Conservation (phyloP, 2,888 invertebrate species). For the Bugula neritina region DNA sequence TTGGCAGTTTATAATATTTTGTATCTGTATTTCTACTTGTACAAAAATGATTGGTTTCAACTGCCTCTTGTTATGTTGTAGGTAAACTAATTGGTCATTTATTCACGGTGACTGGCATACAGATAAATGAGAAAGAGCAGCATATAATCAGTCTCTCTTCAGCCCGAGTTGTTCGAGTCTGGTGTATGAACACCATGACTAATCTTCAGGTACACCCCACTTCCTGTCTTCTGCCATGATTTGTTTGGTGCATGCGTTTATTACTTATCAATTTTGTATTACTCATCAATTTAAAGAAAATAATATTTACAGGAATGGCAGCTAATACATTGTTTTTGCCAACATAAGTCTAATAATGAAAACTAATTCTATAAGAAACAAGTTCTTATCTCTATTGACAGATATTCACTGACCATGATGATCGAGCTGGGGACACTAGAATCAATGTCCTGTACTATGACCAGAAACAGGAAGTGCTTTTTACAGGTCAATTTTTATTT, state of each 20-base stretch:
- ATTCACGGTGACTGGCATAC: constrained; percentile 51
- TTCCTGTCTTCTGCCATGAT: background rate
- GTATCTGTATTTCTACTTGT: too few relatives aligned
- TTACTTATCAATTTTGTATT: too few relatives aligned
- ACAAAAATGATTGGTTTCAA: too few relatives aligned
- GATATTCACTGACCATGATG: constrained; percentile 52
- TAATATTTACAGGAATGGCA: too few relatives aligned
- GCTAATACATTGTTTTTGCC: too few relatives aligned
- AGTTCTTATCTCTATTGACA: too few relatives aligned
- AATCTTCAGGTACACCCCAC: constrained; percentile 45
- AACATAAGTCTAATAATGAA: too few relatives aligned
- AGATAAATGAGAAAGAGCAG: constrained; percentile 49
- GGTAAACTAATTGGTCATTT: constrained; percentile 51
- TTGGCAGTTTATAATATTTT: too few relatives aligned
- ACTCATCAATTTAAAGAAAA: too few relatives aligned
- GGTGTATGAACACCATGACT: constrained; percentile 52
- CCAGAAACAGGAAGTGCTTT: constrained; percentile 45
- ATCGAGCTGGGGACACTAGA: constrained; percentile 49
- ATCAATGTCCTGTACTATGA: constrained; percentile 50
- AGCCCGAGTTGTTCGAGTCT: constrained; percentile 49
- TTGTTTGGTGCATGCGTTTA: too few relatives aligned
- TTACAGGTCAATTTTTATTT: constrained; percentile 40
- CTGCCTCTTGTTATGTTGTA: too few relatives aligned
- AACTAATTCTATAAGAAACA: too few relatives aligned
- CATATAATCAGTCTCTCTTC: constrained; percentile 52